Base-by-base conservation (phyloP, 2,113 vertebrate genomes). In the Heptranchias perlo region DNA sequence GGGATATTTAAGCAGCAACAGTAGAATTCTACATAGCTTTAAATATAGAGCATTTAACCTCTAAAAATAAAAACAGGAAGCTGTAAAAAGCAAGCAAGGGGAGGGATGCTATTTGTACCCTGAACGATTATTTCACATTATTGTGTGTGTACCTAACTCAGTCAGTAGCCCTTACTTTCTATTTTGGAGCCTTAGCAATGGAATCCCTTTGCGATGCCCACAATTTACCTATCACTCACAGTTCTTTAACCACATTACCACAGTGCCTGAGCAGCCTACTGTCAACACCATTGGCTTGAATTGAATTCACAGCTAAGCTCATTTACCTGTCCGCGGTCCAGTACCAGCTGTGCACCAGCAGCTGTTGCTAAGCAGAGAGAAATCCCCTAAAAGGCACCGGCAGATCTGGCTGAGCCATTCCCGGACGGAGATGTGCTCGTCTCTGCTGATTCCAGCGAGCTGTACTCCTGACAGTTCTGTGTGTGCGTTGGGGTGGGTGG, bases 281-380 rank as follows among this genome's bases (percentile, higher is more conserved):
- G 94, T 52, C 94, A 47, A 16, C 31, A 14, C 44, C 94, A 31
- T 47, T 69, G 94, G 44, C 25, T 95, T 49, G 94, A 39, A 49
- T 14, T 52, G 44, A 52, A 69, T 73, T 35, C 94, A 14, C 64
- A 95, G 65, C 94, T 69, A 52, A 49, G 94, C 64, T 95, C 47
- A 64, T 73, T 95, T 95, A 95, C 94, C 94, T 95, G 94, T 52
- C 93, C 14, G 93, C 2, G 44, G 47, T 67, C 64, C 93, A 39
- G 61, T 65, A 62, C 1, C 92, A 61, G 87, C 87, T 61, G 61
- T 21, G 58, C n/a, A 64, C 64, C 91, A n/a, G 54, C 61, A 47
- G 65, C 94, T 95, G 47, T 35, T 95, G 64, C 93, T 93, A 62
- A n/a, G 58, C 89, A 4, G 44, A 23, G 94, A 49, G 47, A 73